Base-by-base conservation (phyloP, 2,113 vertebrate species). In the Glaucidium brasilianum region DNA sequence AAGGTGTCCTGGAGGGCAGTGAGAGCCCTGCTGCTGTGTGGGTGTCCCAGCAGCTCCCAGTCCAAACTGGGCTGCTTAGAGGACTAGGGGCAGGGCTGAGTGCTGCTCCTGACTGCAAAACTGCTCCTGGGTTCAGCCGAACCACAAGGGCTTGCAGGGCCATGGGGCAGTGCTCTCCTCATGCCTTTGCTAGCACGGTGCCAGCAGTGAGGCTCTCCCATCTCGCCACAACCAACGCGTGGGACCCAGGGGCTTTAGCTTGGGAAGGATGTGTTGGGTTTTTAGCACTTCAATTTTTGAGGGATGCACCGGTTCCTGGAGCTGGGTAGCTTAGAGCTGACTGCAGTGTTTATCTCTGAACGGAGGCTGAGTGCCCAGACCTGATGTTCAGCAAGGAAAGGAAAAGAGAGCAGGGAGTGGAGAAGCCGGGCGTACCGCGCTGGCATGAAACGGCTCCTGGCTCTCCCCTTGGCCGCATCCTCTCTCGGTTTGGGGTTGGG, bases 351-450 rank as follows among this genome's bases (percentile, higher is more conserved):
- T 41, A 9, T 74, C 14, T 79, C 53, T 39, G 16, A 11, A 49
- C 22, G 63, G n/a, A 12, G 5, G 3, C 32, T 1, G 11, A 15
- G 15, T 18, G 15, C 59, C 30, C 72, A 89, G 71, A 56, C 2
- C 22, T 59, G 45, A 7, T 0, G 1, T 47, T 73, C 2, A 0
- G 25, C 35, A 52, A 34, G 29, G n/a, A 15, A 72, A 39, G 47
- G 62, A 50, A 79, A 49, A 34, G 6, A 47, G 43, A 71, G 22
- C 56, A 71, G 47, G 27, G 29, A 29, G 15, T 20, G 47, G n/a
- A 80, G 47, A 79, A 64, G 30, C 5, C 0, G 0, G 25, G 27
- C 2, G 7, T 14, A 7, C 34, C 0, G 0, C 1, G 0, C 49
- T 63, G 62, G 11, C 2, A 6, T 64, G 68, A 72, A 76, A 56